These are phyloP conservation scores for Temnothorax nylanderi DNA, from an alignment of 1,140 invertebrate species.

Conservation along the genomic window DNA sequence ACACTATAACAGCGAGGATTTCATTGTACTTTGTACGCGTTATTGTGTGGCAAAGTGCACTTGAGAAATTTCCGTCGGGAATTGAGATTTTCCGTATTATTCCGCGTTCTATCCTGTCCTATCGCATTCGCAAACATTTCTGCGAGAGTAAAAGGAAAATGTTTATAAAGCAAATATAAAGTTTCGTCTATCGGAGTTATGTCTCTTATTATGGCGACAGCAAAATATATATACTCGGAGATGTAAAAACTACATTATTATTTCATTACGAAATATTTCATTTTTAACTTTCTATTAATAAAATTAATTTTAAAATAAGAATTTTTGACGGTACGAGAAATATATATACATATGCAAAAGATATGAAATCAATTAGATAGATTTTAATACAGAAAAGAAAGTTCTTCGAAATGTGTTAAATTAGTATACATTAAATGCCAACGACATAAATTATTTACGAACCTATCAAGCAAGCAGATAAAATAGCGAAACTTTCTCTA, in stretches of 20 bases:
- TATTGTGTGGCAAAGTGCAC: slow-evolving; percentile 55
- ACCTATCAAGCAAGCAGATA: neutral
- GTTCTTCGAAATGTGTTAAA: neutral
- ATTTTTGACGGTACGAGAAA: neutral
- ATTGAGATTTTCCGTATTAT: slow-evolving; percentile 57
- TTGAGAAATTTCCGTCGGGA: slow-evolving; percentile 43
- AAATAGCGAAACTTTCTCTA: neutral
- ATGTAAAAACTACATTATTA: neutral
- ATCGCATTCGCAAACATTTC: slow-evolving; percentile 26
- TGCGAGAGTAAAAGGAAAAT: slow-evolving; percentile 30
- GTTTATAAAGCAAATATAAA: slow-evolving; percentile 52
- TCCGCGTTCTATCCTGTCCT: slow-evolving; percentile 10
- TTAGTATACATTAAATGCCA: neutral
- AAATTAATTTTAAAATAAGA: neutral
- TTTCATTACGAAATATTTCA: neutral
- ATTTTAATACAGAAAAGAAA: neutral
- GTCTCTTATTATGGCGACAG: neutral
- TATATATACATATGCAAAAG: neutral
- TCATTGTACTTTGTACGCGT: slow-evolving; percentile 48
- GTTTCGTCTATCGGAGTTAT: neutral
- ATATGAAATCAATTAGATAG: neutral
- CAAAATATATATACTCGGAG: neutral
- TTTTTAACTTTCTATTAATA: neutral
- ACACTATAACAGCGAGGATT: slow-evolving; percentile 18
- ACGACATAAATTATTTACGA: neutral